Evolutionary conservation across 2,888 invertebrate species (phyloP).

Genomic region (Bombyx huttoni): DNA sequence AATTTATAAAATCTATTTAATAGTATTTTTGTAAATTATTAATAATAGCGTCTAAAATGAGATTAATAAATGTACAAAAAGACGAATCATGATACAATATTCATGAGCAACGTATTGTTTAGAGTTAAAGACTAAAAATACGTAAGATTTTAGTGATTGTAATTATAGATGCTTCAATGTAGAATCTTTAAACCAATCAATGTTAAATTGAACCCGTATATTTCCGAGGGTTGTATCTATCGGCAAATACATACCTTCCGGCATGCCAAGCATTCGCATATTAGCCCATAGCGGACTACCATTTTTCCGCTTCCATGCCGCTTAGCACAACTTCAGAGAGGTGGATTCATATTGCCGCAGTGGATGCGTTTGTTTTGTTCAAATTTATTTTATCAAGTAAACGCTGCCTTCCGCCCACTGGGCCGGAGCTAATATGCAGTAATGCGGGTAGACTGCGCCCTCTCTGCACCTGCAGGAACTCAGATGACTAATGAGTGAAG

Average conservation of each 20-base stretch:
- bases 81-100: too few relatives aligned
- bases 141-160: too few relatives aligned
- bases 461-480: conserved; percentile 14
- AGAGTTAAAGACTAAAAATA: too few relatives aligned
- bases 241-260: conserved; percentile 34
- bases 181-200: too few relatives aligned
- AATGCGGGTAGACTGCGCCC: conserved; percentile 41
- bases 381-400: conserved; percentile 72
- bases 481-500: conserved; percentile 50
- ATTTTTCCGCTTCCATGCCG: conserved; percentile 68
- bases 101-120: too few relatives aligned
- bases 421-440: conserved; percentile 48
- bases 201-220: too few relatives aligned
- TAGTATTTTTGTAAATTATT: too few relatives aligned
- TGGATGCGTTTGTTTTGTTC: conserved; percentile 68
- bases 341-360: conserved; percentile 62
- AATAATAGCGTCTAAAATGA: too few relatives aligned
- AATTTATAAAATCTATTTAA: too few relatives aligned
- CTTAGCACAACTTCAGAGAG: conserved; percentile 66
- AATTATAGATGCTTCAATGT: too few relatives aligned
- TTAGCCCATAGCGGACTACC: conserved; percentile 47
- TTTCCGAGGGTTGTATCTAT: conserved; percentile 1
- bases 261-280: conserved; percentile 61
- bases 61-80: too few relatives aligned
- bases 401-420: conserved; percentile 60